Evolutionary conservation across 2,888 invertebrate species (phyloP).

Genomic region (Nemotelus pantherinus): DNA sequence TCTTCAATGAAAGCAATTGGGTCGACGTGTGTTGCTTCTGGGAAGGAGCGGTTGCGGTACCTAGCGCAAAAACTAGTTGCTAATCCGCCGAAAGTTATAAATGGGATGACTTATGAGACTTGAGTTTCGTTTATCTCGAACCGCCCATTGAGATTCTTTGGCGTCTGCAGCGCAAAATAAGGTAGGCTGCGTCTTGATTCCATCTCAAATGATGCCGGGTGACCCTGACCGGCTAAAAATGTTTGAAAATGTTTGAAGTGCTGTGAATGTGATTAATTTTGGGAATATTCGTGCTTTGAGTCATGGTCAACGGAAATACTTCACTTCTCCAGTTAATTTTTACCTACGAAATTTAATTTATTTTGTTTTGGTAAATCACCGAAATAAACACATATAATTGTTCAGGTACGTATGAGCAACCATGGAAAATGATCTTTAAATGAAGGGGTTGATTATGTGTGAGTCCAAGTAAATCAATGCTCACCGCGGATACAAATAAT

Average conservation of each 20-base stretch:
- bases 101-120: slow-evolving; percentile 6
- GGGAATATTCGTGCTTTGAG: background rate
- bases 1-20: slow-evolving; percentile 4
- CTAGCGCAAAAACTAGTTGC: background rate
- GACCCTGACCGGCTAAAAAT: background rate
- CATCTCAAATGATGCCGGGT: background rate
- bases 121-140: background rate
- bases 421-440: no score
- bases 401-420: no score
- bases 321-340: background rate
- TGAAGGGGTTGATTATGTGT: no score
- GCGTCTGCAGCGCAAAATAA: background rate
- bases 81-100: background rate
- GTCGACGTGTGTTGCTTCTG: background rate
- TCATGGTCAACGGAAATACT: background rate
- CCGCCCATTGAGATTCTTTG: background rate
- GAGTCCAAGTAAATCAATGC: no score
- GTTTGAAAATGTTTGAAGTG: background rate
- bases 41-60: background rate
- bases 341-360: no score
- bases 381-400: no score
- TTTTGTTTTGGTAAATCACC: no score
- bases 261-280: background rate
- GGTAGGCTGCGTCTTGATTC: background rate
- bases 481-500: no score